These are phyloP conservation scores for Brachionus rotundiformis DNA, from an alignment of 1,140 invertebrate genomes.

Conservation along the genomic window DNA sequence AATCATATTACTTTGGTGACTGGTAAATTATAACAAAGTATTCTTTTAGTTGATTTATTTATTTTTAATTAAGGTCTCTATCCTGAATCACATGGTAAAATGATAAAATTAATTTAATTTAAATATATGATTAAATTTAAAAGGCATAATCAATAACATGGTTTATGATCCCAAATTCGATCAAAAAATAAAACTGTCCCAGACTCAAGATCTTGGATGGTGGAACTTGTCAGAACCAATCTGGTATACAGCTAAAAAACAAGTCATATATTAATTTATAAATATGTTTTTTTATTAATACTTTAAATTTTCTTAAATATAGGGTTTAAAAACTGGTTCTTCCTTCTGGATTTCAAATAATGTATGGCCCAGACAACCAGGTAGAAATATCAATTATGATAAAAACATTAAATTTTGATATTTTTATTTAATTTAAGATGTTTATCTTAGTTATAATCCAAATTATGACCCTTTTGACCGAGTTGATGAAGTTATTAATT, in stretches of 20 bases:
- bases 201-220: not conserved
- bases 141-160: conserved; percentile 2
- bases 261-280: not conserved
- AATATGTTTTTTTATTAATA: too few relatives aligned
- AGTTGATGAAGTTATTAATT: conserved; percentile 69
- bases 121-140: too few relatives aligned
- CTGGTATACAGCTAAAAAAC: conserved; percentile 48
- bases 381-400: not conserved
- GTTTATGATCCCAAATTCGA: conserved; percentile 48
- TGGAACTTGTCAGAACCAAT: conserved; percentile 39
- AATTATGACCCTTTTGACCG: conserved; percentile 57
- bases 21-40: conserved; percentile 53
- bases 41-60: not conserved
- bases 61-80: conserved; percentile 9
- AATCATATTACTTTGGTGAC: conserved; percentile 79
- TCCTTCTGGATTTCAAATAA: conserved; percentile 47
- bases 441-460: conserved; percentile 14
- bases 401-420: not conserved
- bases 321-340: conserved; percentile 47
- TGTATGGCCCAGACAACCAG: conserved; percentile 33
- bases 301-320: not conserved
- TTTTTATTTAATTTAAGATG: conserved; percentile 13
- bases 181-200: not conserved
- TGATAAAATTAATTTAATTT: not conserved
- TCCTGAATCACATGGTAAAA: conserved; percentile 14